These are phyloP conservation scores for Archaeoteleia sp. DNA, from an alignment of 2,888 invertebrate species.

Conservation along the genomic window DNA sequence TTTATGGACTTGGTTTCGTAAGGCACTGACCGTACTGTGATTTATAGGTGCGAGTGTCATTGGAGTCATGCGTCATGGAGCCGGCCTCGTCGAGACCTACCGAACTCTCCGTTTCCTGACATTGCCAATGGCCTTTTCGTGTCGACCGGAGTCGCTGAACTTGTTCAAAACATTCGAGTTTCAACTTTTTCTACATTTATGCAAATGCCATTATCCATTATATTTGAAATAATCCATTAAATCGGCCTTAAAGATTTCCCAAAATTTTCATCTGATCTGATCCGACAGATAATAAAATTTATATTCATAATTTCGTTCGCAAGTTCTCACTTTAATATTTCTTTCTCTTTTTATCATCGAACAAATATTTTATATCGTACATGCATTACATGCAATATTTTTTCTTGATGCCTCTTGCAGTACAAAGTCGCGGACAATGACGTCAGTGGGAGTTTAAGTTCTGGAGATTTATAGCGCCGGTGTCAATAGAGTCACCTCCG, in stretches of 20 bases:
- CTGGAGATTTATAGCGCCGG: conserved; percentile 62
- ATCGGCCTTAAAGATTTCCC: neutral
- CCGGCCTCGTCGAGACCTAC: conserved; percentile 29
- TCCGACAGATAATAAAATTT: too few relatives aligned
- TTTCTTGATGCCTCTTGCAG: conserved; percentile 24
- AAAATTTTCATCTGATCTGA: neutral
- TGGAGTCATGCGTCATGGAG: conserved; percentile 65
- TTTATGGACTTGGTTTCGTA: conserved; percentile 69
- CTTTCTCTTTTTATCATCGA: conserved; percentile 30
- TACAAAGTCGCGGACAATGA: conserved; percentile 55
- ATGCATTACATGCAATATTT: conserved; percentile 23
- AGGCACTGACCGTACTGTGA: conserved; percentile 65
- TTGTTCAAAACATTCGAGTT: conserved; percentile 24
- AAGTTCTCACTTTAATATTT: too few relatives aligned
- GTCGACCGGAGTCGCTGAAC: conserved; percentile 34
- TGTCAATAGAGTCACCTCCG: conserved; percentile 65
- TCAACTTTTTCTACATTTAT: too few relatives aligned
- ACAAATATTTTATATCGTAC: conserved; percentile 41
- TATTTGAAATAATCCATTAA: too few relatives aligned
- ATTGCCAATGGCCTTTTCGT: conserved; percentile 36
- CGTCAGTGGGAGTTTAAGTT: conserved; percentile 61
- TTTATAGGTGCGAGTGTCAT: conserved; percentile 73
- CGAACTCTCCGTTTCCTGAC: conserved; percentile 35
- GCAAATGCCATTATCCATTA: too few relatives aligned
- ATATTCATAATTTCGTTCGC: too few relatives aligned